Percentiles rank a stretch among this genome's conserved stretches.
Evolutionary conservation across 2,888 invertebrate genomes (phyloP).

Genomic region (Amblyjoppa proteus): DNA sequence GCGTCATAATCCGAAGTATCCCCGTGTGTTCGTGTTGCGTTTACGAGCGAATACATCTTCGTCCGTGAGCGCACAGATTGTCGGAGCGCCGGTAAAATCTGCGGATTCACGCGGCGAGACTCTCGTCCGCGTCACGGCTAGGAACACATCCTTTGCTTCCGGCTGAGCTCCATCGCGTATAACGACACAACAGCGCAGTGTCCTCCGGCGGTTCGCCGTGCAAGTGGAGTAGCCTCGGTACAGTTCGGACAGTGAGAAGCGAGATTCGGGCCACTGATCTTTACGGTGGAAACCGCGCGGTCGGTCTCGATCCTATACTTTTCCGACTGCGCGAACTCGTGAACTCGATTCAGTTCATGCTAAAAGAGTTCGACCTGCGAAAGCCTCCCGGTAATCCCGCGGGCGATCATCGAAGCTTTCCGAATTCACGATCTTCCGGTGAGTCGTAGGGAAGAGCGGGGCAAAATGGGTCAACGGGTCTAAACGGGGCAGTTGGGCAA

Average conservation of each 20-base stretch:
- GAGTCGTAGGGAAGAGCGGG: too few relatives aligned
- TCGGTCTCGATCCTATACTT: background rate
- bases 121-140: constrained; percentile 67
- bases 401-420: background rate
- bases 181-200: constrained; percentile 2
- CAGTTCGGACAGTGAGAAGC: constrained; percentile 50
- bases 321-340: background rate
- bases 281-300: constrained; percentile 70
- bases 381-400: background rate
- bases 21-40: background rate
- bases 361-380: background rate
- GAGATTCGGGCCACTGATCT: constrained; percentile 79
- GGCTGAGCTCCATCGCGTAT: constrained; percentile 36
- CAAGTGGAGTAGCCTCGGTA: constrained; percentile 1
- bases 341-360: background rate
- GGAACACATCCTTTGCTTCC: constrained; percentile 67
- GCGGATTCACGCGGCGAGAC: constrained; percentile 70
- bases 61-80: constrained; percentile 3
- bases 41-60: background rate
- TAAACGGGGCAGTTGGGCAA: too few relatives aligned
- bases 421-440: background rate
- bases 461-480: too few relatives aligned
- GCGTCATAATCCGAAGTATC: constrained; percentile 61
- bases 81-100: constrained; percentile 52
- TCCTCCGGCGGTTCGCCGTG: constrained; percentile 32